Evolutionary conservation across 1,140 invertebrate species (phyloP), one percentile per base, ranked within the genome.

Genomic region (Trichoplusia ni): DNA sequence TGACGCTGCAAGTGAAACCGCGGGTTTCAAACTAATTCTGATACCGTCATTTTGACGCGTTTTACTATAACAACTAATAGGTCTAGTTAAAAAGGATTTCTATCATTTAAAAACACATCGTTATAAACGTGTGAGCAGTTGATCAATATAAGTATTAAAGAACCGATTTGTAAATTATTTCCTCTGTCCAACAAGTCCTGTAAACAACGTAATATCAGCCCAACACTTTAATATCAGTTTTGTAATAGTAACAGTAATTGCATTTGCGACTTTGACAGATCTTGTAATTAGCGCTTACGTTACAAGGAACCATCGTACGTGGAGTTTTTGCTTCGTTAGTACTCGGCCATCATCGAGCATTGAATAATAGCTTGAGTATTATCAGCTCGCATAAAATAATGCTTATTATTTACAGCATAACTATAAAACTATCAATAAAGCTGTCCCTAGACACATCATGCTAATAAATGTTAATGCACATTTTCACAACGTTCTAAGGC

Each of bases 1-100:
- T 83, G 75, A 79, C 80, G 82, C 69, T 82, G 59, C 38, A 27
- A 18, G 16, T 25, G 8, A 42, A 58, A 44, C 51, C 23, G 40
- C 46, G 16, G 14, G 21, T 56, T 56, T 40, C 13, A 40, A 56
- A 40, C 27, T 37, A 7, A 53, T n/a, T n/a, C n/a, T n/a, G n/a
- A n/a, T n/a, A n/a, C n/a, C n/a, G n/a, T n/a, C n/a, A n/a, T n/a
- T n/a, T n/a, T n/a, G n/a, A n/a, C n/a, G n/a, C n/a, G n/a, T n/a
- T n/a, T n/a, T n/a, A n/a, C n/a, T n/a, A n/a, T n/a, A n/a, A n/a
- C n/a, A n/a, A n/a, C n/a, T n/a, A n/a, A n/a, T n/a, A n/a, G n/a
- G n/a, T n/a, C n/a, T n/a, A n/a, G n/a, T n/a, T n/a, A n/a, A n/a
- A n/a, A n/a, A n/a, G n/a, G n/a, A n/a, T n/a, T n/a, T n/a, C n/a